These are phyloP conservation scores for Ormyrus labotus DNA, from an alignment of 2,888 invertebrate species.

Conservation along the genomic window DNA sequence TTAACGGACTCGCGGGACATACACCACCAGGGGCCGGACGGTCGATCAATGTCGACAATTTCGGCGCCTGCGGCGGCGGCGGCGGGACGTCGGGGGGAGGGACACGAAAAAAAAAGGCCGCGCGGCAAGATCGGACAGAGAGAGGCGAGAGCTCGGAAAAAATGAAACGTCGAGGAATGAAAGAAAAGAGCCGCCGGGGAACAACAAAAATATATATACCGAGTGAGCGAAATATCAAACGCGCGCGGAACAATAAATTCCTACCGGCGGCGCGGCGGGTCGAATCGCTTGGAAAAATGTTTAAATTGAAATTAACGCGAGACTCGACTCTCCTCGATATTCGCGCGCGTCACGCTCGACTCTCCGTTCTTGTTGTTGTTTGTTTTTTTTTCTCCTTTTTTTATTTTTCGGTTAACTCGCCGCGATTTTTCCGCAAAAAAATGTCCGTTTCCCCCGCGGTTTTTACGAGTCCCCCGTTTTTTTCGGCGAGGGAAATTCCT, in stretches of 20 bases:
- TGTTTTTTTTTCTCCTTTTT: neutral
- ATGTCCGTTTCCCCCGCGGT: too few relatives aligned
- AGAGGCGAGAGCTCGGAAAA: neutral
- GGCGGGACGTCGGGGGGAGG: constrained; percentile 14
- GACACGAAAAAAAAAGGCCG: neutral
- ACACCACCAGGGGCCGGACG: constrained; percentile 58
- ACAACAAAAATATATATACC: constrained; percentile 29
- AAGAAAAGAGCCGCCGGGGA: constrained; percentile 15
- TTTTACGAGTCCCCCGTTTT: too few relatives aligned
- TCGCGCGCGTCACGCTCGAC: neutral
- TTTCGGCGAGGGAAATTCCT: too few relatives aligned
- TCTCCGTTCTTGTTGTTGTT: neutral
- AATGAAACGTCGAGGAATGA: constrained; percentile 37
- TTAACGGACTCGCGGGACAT: constrained; percentile 69
- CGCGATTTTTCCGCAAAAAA: too few relatives aligned
- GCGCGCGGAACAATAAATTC: constrained; percentile 40
- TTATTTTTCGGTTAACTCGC: too few relatives aligned
- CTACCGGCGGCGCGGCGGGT: constrained; percentile 1
- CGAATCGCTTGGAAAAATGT: constrained; percentile 48
- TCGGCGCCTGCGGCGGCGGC: constrained; percentile 53
- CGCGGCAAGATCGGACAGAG: neutral
- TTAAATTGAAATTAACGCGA: constrained; percentile 46
- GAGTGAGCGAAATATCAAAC: constrained; percentile 13
- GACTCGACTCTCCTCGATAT: constrained; percentile 8
- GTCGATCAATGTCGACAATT: constrained; percentile 72